phyloP scores from a whole-genome alignment of 2,888 invertebrate genomes.

The Mylabris sibirica region DNA sequence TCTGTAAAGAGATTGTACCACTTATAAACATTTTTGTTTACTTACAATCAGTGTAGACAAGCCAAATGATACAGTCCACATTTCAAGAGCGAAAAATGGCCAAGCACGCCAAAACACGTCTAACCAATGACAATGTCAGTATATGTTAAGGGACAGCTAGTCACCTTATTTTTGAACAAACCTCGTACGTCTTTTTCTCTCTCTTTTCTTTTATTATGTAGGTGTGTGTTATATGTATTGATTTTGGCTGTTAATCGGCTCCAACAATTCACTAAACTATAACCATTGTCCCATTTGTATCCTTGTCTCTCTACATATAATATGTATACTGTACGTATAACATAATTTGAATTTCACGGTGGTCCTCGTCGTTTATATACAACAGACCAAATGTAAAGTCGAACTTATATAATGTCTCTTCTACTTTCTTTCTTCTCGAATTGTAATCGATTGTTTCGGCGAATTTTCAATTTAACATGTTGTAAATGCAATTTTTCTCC shows the following conservation, averaged over 20 bases:
- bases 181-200: background rate
- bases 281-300: background rate
- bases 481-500: conserved; percentile 47
- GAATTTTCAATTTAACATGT: conserved; percentile 52
- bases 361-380: conserved; percentile 40
- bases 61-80: too few species aligned
- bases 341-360: conserved; percentile 46
- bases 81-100: too few species aligned
- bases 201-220: background rate
- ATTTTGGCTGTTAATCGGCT: conserved; percentile 7
- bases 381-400: conserved; percentile 46
- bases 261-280: conserved; percentile 7
- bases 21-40: too few species aligned
- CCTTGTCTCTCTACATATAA: background rate
- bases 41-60: too few species aligned
- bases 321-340: background rate
- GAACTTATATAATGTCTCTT: conserved; percentile 20
- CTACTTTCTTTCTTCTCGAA: background rate
- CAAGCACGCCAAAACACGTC: too few species aligned
- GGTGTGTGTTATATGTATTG: conserved; percentile 5
- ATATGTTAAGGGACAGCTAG: too few species aligned
- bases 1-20: too few species aligned
- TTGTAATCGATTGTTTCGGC: conserved; percentile 51
- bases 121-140: too few species aligned
- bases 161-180: too few species aligned